Evolutionary conservation across 1,140 invertebrate genomes (phyloP).

Genomic region (Schmidtea mediterranea): DNA sequence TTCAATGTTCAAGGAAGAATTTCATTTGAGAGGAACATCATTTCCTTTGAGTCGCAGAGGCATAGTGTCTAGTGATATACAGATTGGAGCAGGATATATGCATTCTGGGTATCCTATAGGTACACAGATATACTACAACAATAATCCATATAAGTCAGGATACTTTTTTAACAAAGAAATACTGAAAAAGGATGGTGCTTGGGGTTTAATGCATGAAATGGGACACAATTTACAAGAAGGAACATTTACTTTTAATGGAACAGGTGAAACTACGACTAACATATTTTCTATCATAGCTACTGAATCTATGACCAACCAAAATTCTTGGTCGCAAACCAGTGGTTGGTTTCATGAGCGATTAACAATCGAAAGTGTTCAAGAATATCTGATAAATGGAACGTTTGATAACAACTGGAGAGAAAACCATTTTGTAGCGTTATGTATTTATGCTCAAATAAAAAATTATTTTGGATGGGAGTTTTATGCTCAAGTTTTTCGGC

Average conservation of each 20-base stretch:
- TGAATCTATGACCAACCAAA: conserved; percentile 5
- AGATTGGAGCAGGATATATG: conserved; percentile 11
- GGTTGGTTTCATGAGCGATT: no score
- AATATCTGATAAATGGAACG: no score
- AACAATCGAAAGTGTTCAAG: no score
- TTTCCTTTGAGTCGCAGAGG: no score
- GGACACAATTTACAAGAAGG: conserved; percentile 13
- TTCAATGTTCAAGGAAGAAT: no score
- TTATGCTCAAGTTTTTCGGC: no score
- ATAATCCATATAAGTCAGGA: conserved; percentile 7
- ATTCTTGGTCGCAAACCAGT: no score
- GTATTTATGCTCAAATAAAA: no score
- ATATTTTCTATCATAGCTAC: conserved; percentile 13
- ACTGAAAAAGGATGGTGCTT: conserved; percentile 9
- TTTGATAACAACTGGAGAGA: no score
- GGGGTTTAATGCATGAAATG: conserved; percentile 13
- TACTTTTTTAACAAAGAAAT: neutral
- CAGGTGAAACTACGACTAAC: conserved; percentile 12
- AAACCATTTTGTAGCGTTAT: no score
- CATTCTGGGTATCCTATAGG: conserved; percentile 13
- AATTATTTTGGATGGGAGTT: no score
- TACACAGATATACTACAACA: conserved; percentile 9
- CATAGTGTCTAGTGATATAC: conserved; percentile 3
- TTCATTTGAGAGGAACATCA: no score
- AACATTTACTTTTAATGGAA: conserved; percentile 11